Percentiles rank a stretch among this genome's conserved stretches.
Conservation (phyloP, 64 coral and sea anemone genomes). For the Orbicella faveolata region DNA sequence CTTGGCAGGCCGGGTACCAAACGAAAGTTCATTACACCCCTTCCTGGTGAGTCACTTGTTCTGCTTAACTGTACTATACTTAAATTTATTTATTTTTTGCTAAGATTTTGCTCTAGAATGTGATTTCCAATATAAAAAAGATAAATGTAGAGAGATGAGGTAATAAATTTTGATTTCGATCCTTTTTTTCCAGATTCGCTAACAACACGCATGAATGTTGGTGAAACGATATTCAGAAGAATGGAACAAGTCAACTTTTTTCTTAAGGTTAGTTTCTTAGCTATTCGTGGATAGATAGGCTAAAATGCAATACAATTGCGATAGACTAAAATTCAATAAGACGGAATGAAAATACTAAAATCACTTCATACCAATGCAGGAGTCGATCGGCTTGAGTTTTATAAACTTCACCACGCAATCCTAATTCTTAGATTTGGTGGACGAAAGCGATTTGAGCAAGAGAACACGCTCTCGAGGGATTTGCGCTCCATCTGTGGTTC, state of each 20-base stretch:
- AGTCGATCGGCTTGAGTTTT: no score
- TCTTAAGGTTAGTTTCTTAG: not conserved
- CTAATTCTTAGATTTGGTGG: no score
- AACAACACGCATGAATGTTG: not conserved
- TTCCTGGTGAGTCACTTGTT: not conserved
- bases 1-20: not conserved
- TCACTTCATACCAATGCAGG: no score
- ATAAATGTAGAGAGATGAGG: not conserved
- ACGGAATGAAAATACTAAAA: not conserved
- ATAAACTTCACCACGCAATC: no score
- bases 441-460: no score
- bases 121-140: no score
- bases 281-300: not conserved
- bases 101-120: no score
- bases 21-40: not conserved
- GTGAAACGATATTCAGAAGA: constrained; percentile 28
- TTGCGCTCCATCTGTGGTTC: no score
- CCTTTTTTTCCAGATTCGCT: not conserved
- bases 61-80: no score
- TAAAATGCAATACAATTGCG: no score
- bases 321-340: not conserved
- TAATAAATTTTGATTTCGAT: not conserved
- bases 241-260: constrained; percentile 29
- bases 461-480: no score
- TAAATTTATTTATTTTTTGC: no score